Evolutionary conservation across 2,888 invertebrate genomes (phyloP).

Genomic region (Masnerella sp.): DNA sequence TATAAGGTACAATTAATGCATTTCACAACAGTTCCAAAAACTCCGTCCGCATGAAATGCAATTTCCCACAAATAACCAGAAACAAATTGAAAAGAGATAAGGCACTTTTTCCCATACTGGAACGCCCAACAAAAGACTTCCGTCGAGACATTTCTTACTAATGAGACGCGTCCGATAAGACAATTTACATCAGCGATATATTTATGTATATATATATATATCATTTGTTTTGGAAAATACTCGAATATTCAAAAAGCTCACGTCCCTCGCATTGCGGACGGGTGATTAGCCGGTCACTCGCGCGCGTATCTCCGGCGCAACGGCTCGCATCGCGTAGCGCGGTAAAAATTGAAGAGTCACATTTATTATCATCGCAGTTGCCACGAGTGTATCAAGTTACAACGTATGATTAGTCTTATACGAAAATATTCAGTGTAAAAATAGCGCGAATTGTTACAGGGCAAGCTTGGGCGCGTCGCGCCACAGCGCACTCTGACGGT

Average conservation of each 20-base stretch:
- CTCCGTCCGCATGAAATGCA: background rate
- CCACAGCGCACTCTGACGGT: constrained; percentile 32
- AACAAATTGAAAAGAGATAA: background rate
- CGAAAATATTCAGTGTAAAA: constrained; percentile 76
- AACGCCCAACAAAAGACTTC: constrained; percentile 10
- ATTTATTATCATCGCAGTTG: constrained; percentile 35
- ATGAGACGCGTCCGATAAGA: constrained; percentile 12
- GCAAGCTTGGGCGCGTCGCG: constrained; percentile 58
- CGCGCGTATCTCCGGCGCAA: constrained; percentile 6
- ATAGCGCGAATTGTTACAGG: constrained; percentile 72
- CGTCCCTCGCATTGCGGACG: too few species aligned
- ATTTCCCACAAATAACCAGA: background rate
- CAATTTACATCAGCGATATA: constrained; percentile 1
- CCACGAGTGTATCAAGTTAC: constrained; percentile 45
- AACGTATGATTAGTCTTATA: constrained; percentile 61
- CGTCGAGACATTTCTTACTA: constrained; percentile 5
- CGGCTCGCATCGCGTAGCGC: constrained; percentile 29
- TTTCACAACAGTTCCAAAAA: too few species aligned
- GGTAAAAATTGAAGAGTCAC: constrained; percentile 44
- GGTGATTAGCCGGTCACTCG: too few species aligned
- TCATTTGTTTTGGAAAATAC: constrained; percentile 12
- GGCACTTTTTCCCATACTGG: constrained; percentile 41
- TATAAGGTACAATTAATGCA: too few species aligned
- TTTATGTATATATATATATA: constrained; percentile 1
- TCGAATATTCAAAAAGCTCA: constrained; percentile 29